Evolutionary conservation across 2,113 vertebrate genomes (phyloP).

Genomic region (Thomomys bottae): DNA sequence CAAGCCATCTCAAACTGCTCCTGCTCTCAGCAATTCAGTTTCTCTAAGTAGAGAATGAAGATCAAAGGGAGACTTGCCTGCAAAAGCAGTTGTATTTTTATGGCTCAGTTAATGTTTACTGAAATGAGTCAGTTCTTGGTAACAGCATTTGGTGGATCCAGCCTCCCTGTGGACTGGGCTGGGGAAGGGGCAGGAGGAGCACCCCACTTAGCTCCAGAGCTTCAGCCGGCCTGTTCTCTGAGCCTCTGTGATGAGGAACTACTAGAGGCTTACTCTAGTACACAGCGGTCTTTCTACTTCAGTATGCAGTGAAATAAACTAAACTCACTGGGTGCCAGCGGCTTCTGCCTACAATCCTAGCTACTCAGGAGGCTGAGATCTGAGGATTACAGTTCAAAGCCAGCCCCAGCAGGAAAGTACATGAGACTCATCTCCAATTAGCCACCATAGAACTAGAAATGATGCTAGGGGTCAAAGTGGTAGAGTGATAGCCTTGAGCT

Average conservation of each 20-base stretch:
- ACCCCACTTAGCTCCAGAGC: neutral
- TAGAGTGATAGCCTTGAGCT: too few relatives aligned
- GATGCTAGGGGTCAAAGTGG: too few relatives aligned
- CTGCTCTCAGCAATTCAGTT: neutral
- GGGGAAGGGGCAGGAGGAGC: neutral
- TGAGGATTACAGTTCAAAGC: too few relatives aligned
- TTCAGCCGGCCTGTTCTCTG: neutral
- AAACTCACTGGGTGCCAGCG: too few relatives aligned
- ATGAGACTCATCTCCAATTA: too few relatives aligned
- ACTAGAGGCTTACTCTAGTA: neutral
- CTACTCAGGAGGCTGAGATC: too few relatives aligned
- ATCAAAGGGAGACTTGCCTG: slow-evolving; percentile 8
- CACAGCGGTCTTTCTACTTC: slow-evolving; percentile 30
- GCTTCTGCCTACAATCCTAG: too few relatives aligned
- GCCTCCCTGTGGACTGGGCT: neutral
- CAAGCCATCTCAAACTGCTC: neutral
- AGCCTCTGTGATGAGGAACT: neutral
- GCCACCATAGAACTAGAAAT: too few relatives aligned
- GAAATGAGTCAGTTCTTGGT: neutral
- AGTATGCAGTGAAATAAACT: slow-evolving; percentile 12
- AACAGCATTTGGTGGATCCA: neutral
- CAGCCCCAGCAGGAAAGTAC: too few relatives aligned
- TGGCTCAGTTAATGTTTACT: slow-evolving; percentile 8
- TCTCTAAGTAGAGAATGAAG: neutral
- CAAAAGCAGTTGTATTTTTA: slow-evolving; percentile 52